Evolutionary conservation across 2,797 vertebrate genomes (phyloP), one percentile per base, ranked within the genome.

Genomic region (Lepidocolaptes lacrymiger): DNA sequence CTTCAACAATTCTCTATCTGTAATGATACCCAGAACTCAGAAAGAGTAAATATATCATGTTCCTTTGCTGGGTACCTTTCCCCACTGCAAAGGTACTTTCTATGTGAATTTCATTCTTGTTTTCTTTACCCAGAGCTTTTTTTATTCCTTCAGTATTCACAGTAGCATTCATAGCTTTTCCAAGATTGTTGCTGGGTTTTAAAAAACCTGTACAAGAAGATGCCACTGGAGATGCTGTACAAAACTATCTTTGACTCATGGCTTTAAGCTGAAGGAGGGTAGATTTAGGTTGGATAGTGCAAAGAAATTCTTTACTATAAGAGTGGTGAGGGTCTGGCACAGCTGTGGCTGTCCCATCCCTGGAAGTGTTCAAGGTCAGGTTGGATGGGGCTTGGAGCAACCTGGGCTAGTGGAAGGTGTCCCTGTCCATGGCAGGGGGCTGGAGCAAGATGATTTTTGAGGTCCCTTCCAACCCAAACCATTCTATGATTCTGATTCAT

Each of bases 311-410:
- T 72, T 89, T 13, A 5, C 4, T 64, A 4, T 12, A 26, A 12
- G 24, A 7, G 5, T 44, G 10, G 1, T 1, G 28, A 77, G 21
- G 7, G 7, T 3, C 21, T 71, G 37, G 30, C 3, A 46, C 10
- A 30, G 24, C n/a, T 69, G 51, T 26, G 43, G 7, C 6, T 71
- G 5, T 3, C 22, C 44, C 66, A 52, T 32, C 14, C 66, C 44
- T 89, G 66, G 7, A 72, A 72, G 0, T 28, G 7, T 52, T 1
- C 44, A 32, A 32, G 39, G 26, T 26, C 39, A 41, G 21, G 15
- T 0, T 52, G 34, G 52, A 66, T 2, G 2, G 14, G 7, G 28
- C 26, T 78, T 1, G 1, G 22, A 72, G 15, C 12, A 46, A 0
- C 8, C 8, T 72, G 80, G 8, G 0, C 0, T 8, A 5, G 21